Evolutionary conservation across 35 echinoderm and acorn worm species (phyloP), one percentile per base, ranked within the genome.

Genomic region (Antedon bifida): DNA sequence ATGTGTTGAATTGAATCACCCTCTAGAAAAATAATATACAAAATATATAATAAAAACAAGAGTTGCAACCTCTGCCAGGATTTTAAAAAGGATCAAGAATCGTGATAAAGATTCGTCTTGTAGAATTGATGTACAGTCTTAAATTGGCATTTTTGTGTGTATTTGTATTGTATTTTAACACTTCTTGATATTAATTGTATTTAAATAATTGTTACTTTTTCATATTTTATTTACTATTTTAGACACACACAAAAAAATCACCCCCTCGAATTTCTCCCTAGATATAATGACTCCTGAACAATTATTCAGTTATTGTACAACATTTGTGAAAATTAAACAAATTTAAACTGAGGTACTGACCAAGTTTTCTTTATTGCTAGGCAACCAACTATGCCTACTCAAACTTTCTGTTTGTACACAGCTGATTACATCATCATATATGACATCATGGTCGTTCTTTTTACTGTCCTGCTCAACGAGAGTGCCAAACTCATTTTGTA

Each of bases 391-490:
- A 81, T 99, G 95, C 39, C 95, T 82, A 29, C 84, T 85, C 31
- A 92, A 78, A 75, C 95, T 86, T 75, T 99, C 91, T 36, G 83
- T 75, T 80, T 99, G 92, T 11, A 99, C 95, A 34, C 87, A 78
- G 1, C 91, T 85, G 75, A 93, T 99, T 64, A 99, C 39, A 26
- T 90, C 86, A 81, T 99, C 90, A 79, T 87, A 99, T 30, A 99
- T 77, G 28, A 84, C 78, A 46, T 99, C 95, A 36, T 88, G 91
- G 74, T 90, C 91, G 35, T 85, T 92, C 83, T 90, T 92, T 26
- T 51, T 83, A 56, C 89, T 99, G 85, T 88, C 88, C 83, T 90
- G 76, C 36, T 99, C 95, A 11, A 99, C 81, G 13, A 99, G 82
- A 29, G 84, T 86, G 29, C 85, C 89, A 84, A 90, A 92, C 46